Conservation (phyloP, 2,113 vertebrate species). For the Halcyon senegalensis region DNA sequence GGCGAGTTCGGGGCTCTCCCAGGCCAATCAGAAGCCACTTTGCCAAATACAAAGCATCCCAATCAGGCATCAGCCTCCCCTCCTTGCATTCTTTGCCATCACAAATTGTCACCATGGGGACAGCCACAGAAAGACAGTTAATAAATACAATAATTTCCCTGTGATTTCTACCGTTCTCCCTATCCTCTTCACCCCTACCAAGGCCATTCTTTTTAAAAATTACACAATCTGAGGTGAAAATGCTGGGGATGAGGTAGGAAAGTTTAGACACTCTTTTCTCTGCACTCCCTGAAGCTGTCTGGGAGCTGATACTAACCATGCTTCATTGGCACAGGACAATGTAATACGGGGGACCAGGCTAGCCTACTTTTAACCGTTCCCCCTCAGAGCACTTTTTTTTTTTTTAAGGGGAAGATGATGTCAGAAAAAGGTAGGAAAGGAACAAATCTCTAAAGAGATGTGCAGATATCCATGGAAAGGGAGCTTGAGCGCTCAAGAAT, state of each 20-base stretch:
- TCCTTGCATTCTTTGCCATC: constrained; percentile 96
- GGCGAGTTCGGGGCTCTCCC: constrained; percentile 91
- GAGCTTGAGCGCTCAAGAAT: constrained; percentile 98
- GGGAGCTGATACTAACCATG: constrained; percentile 71
- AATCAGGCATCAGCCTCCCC: constrained; percentile 91
- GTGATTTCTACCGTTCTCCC: constrained; percentile 68
- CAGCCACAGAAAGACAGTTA: constrained; percentile 86
- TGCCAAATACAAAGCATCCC: constrained; percentile 92
- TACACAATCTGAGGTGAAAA: constrained; percentile 32
- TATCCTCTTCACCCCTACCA: not conserved
- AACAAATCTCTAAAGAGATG: constrained; percentile 85
- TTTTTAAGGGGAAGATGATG: constrained; percentile 75
- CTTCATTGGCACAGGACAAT: constrained; percentile 79
- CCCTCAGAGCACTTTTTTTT: constrained; percentile 58
- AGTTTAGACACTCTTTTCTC: constrained; percentile 60
- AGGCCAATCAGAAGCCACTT: constrained; percentile 99
- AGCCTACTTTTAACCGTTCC: constrained; percentile 77
- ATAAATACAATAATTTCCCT: constrained; percentile 83
- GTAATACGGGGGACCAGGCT: constrained; percentile 65
- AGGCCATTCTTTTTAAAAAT: constrained; percentile 8
- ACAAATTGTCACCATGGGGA: constrained; percentile 98
- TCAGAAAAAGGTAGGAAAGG: constrained; percentile 85
- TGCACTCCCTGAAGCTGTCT: constrained; percentile 63
- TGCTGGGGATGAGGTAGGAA: constrained; percentile 61
- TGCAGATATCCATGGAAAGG: constrained; percentile 99